Base-by-base conservation (phyloP, 2,797 vertebrate species). In the Catamblyrhynchus diadema region DNA sequence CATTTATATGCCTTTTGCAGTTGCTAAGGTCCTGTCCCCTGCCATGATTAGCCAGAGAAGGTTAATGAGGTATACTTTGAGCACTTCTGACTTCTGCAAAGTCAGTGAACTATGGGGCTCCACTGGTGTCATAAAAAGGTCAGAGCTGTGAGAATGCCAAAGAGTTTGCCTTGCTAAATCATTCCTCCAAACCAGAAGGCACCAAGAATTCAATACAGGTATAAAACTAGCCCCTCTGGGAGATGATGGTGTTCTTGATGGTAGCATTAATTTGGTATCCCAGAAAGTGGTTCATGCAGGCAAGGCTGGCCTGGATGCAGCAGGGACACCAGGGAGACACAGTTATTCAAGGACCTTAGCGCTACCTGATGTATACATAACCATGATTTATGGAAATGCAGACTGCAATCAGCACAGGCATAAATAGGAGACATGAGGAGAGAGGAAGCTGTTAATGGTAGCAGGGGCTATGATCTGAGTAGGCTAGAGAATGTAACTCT, bases 21-120 rank as follows among this genome's bases (percentile, higher is more conserved):
- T 89, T 93, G 87, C 87, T 93, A 77, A 95, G 94, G 91, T 94
- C 81, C 91, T 61, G 70, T 95, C 77, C 88, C 92, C 91, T 94
- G 86, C 82, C 79, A 86, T 93, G 97, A 97, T 97, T 97, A 97
- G 90, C 81, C 88, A 92, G 90, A 96, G 90, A 94, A 97, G 94
- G 95, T 97, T 97, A 97, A 98, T 94, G 96, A 97, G 94, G 69
- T 93, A 86, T 86, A 92, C 54, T 93, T 91, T 75, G 87, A 96
- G 86, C 51, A 27, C 41, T 89, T 94, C 81, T 95, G 84, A 82
- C 57, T 92, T 94, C 72, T 82, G 67, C 89, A 88, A 50, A 88
- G 61, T 73, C 83, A 86, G 54, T 65, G 82, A 95, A 88, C 92
- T 74, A 86, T 48, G 41, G 65, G 45, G 59, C 73, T 93, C 72